Conservation (phyloP, 2,113 vertebrate genomes). For the Lasiurus borealis region DNA sequence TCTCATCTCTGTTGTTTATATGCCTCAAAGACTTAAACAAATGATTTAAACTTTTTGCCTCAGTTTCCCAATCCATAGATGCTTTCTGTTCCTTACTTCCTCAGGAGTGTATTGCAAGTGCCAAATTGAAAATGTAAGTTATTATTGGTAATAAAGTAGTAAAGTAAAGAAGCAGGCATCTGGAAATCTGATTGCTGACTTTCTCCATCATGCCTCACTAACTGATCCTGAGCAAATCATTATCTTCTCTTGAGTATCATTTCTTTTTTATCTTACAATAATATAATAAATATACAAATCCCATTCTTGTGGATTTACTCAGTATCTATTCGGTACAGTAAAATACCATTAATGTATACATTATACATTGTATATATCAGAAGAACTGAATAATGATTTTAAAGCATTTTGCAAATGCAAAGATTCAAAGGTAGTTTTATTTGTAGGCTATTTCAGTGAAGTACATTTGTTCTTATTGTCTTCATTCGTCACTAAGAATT, state of each 20-base stretch:
- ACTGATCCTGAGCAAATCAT: background rate
- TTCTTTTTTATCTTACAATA: slow-evolving; percentile 22
- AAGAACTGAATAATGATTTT: slow-evolving; percentile 55
- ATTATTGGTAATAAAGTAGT: background rate
- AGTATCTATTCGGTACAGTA: background rate
- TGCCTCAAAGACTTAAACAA: background rate
- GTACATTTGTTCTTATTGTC: slow-evolving; percentile 3
- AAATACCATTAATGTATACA: background rate
- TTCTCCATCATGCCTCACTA: slow-evolving; percentile 1
- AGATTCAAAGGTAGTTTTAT: slow-evolving; percentile 42
- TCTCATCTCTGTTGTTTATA: slow-evolving; percentile 8
- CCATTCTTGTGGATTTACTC: slow-evolving; percentile 7
- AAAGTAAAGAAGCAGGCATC: slow-evolving; percentile 10
- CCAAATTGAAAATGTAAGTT: slow-evolving; percentile 16
- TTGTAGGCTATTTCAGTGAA: slow-evolving; percentile 5
- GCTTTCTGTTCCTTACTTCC: background rate
- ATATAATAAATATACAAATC: slow-evolving; percentile 46
- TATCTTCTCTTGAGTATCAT: slow-evolving; percentile 11
- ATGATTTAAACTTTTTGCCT: slow-evolving; percentile 46
- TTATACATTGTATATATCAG: background rate
- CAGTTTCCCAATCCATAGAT: slow-evolving; percentile 3
- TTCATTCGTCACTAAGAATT: background rate
- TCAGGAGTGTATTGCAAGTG: background rate
- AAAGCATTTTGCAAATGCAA: slow-evolving; percentile 46
- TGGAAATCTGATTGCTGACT: background rate